phyloP scores from a whole-genome alignment of 2,797 vertebrate genomes.

The Esox lucius region DNA sequence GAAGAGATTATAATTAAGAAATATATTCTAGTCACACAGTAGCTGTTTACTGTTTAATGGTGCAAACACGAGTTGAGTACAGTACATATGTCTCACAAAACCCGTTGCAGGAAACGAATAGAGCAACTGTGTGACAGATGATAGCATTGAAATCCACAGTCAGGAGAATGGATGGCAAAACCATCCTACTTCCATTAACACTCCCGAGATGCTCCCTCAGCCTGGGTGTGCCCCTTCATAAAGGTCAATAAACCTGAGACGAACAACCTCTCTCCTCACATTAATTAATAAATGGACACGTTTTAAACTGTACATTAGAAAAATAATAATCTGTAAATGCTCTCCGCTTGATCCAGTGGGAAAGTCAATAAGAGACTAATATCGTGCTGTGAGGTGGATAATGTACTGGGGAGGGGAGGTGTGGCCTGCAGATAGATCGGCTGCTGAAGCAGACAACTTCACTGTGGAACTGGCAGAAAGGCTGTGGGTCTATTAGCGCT shows the following conservation, averaged over 20 bases:
- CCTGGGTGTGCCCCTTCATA: conserved; percentile 21
- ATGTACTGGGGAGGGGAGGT: neutral
- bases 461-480: conserved; percentile 34
- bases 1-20: neutral
- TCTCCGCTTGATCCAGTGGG: neutral
- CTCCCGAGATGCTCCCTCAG: conserved; percentile 47
- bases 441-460: conserved; percentile 7
- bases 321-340: neutral
- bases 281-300: neutral
- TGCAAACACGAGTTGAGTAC: neutral
- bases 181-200: conserved; percentile 55
- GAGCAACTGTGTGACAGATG: conserved; percentile 60
- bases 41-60: neutral
- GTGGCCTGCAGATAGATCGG: conserved; percentile 6
- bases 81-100: neutral
- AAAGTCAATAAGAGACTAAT: neutral
- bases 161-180: conserved; percentile 52
- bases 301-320: neutral
- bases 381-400: neutral
- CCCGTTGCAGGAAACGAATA: conserved; percentile 30
- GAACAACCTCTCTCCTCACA: conserved; percentile 1
- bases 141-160: conserved; percentile 48
- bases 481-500: conserved; percentile 9
- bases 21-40: neutral
- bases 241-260: neutral